Evolutionary conservation across 2,888 invertebrate genomes (phyloP).

Genomic region (Scelioninae gen. 2): DNA sequence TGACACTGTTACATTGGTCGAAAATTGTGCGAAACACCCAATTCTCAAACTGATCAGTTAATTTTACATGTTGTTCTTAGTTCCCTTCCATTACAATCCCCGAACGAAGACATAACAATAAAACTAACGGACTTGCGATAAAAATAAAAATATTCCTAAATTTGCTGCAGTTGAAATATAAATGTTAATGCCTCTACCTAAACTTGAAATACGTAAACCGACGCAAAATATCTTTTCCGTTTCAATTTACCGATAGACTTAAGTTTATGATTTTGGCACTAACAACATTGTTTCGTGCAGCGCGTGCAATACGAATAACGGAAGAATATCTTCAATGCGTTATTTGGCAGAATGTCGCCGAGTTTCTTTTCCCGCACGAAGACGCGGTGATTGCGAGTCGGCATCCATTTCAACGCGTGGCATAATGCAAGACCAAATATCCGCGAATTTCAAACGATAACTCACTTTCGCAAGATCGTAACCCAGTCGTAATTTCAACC

Average conservation of each 20-base stretch:
- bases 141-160: too few relatives aligned
- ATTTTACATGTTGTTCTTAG: too few relatives aligned
- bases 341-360: conserved; percentile 26
- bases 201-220: too few relatives aligned
- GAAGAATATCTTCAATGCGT: conserved; percentile 39
- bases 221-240: conserved; percentile 6
- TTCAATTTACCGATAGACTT: conserved; percentile 26
- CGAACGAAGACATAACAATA: too few relatives aligned
- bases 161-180: too few relatives aligned
- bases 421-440: conserved; percentile 31
- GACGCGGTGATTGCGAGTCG: conserved; percentile 16
- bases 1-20: too few relatives aligned
- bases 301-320: conserved; percentile 6
- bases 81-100: too few relatives aligned
- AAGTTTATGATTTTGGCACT: conserved; percentile 48
- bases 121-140: too few relatives aligned
- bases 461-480: conserved; percentile 49
- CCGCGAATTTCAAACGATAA: conserved; percentile 32
- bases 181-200: too few relatives aligned
- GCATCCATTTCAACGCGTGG: conserved; percentile 10
- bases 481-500: conserved; percentile 34
- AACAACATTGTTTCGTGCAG: conserved; percentile 28
- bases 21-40: too few relatives aligned
- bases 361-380: conserved; percentile 18
- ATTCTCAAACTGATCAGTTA: too few relatives aligned